Conservation (phyloP, 2,113 vertebrate genomes). For the Sialia sialis region DNA sequence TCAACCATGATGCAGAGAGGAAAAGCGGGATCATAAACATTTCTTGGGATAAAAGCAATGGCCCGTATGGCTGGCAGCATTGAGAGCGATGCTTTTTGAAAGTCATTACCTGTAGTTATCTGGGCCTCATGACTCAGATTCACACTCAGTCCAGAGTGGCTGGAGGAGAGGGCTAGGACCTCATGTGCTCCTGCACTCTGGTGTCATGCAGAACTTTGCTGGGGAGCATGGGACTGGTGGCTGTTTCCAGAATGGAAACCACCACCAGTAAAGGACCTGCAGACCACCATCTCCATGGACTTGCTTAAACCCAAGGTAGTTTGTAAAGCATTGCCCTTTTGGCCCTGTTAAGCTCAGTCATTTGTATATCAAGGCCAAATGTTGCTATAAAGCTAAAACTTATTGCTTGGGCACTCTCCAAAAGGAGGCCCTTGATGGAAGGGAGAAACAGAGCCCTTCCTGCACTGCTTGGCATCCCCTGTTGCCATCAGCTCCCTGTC, state of each 20-base stretch:
- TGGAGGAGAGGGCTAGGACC: not conserved
- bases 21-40: not conserved
- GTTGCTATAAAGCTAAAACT: not conserved
- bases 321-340: accelerated
- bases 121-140: not conserved
- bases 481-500: accelerated
- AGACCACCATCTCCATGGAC: not conserved
- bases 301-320: not conserved
- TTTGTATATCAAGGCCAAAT: not conserved
- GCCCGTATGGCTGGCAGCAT: not conserved
- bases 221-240: accelerated
- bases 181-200: accelerated
- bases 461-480: not conserved
- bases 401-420: not conserved
- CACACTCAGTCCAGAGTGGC: not conserved
- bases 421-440: not conserved
- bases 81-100: not conserved
- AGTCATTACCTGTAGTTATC: not conserved
- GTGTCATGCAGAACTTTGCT: not conserved
- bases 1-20: not conserved
- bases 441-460: not conserved
- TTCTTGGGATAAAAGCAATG: not conserved
- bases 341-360: not conserved
- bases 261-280: not conserved
- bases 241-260: not conserved